Conservation (phyloP, 2,113 vertebrate species). For the Prinia subflava region DNA sequence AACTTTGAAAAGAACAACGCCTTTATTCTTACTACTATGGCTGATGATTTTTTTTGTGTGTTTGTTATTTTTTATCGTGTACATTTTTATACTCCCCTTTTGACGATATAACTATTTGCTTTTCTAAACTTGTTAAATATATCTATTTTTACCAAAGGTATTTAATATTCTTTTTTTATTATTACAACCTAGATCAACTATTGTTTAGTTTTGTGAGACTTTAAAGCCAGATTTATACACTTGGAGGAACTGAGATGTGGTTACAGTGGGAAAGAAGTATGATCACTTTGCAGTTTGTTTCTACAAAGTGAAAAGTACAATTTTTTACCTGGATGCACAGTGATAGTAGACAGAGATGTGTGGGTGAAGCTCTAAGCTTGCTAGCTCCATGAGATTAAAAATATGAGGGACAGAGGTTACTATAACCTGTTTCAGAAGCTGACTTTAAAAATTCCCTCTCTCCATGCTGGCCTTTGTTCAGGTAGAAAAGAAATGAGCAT, state of each 20-base stretch:
- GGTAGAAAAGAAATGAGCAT: background rate
- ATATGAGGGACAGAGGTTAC: background rate
- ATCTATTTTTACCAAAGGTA: conserved; percentile 90
- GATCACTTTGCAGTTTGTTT: conserved; percentile 62
- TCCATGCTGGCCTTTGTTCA: background rate
- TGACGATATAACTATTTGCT: conserved; percentile 78
- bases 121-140: conserved; percentile 86
- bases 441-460: background rate
- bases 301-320: conserved; percentile 38
- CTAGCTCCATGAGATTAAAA: background rate
- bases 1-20: conserved; percentile 49
- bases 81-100: conserved; percentile 83
- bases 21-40: conserved; percentile 66
- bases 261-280: conserved; percentile 49
- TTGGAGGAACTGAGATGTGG: conserved; percentile 52
- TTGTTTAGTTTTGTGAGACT: conserved; percentile 76
- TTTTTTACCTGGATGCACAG: conserved; percentile 29
- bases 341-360: conserved; percentile 5
- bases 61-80: conserved; percentile 71
- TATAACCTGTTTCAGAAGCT: background rate
- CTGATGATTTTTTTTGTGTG: conserved; percentile 67
- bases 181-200: conserved; percentile 75
- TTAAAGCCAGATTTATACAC: conserved; percentile 68
- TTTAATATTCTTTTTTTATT: conserved; percentile 85
- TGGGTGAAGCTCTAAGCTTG: conserved; percentile 9